phyloP scores from a whole-genome alignment of 2,888 invertebrate genomes.

The Brachylomia viminalis region DNA sequence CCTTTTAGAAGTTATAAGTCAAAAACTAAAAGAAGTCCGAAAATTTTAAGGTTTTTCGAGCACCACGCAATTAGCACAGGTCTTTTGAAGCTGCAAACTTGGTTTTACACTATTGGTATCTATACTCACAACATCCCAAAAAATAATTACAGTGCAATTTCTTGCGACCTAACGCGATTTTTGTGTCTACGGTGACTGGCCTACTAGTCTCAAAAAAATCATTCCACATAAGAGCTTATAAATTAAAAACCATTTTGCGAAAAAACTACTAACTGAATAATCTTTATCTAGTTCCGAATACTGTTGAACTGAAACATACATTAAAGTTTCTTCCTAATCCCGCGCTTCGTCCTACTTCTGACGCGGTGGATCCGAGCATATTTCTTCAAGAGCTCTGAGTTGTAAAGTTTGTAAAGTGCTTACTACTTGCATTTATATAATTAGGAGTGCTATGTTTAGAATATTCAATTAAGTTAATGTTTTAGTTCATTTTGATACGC shows the following conservation, averaged over 20 bases:
- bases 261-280: constrained; percentile 17
- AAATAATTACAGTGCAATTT: too few species aligned
- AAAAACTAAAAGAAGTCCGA: too few species aligned
- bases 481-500: not conserved
- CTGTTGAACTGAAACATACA: constrained; percentile 32
- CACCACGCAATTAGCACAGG: too few species aligned
- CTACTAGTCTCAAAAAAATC: not conserved
- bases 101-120: too few species aligned
- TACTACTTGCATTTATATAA: constrained; percentile 14
- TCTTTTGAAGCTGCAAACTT: too few species aligned
- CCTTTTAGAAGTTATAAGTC: too few species aligned
- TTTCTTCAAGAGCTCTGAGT: constrained; percentile 25
- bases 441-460: constrained; percentile 5
- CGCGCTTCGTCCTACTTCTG: not conserved
- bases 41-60: too few species aligned
- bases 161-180: too few species aligned
- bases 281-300: constrained; percentile 13
- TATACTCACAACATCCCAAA: too few species aligned
- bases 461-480: not conserved
- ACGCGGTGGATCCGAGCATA: constrained; percentile 27
- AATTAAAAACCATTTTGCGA: constrained; percentile 9
- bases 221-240: not conserved
- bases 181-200: too few species aligned
- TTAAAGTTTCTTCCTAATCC: constrained; percentile 38
- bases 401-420: constrained; percentile 35